These are phyloP conservation scores for Xanthorhoe spadicearia DNA, from an alignment of 2,888 invertebrate genomes.

Conservation along the genomic window DNA sequence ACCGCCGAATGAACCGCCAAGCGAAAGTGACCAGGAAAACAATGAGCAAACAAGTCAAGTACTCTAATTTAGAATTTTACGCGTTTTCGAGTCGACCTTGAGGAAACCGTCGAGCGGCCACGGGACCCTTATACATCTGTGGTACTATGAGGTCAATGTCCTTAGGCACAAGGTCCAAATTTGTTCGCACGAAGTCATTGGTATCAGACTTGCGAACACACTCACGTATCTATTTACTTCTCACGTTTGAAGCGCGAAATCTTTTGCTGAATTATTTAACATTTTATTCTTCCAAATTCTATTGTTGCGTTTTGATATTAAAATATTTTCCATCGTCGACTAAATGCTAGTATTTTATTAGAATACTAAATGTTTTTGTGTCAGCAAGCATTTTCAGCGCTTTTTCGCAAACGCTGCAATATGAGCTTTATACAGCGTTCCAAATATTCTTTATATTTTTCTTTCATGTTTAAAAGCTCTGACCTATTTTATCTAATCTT, in stretches of 20 bases:
- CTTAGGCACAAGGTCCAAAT: not conserved
- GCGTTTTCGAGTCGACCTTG: not conserved
- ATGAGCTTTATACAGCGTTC: too few species aligned
- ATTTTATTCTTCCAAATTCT: not conserved
- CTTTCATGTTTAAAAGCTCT: too few species aligned
- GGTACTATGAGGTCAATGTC: not conserved
- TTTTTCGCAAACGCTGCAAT: too few species aligned
- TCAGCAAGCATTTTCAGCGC: too few species aligned
- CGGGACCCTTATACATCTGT: not conserved
- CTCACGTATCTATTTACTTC: conserved; percentile 14
- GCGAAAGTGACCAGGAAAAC: not conserved
- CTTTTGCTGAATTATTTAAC: not conserved
- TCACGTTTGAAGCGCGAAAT: not conserved
- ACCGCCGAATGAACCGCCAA: not conserved
- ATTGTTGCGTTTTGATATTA: not conserved
- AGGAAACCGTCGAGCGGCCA: not conserved
- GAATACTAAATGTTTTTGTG: too few species aligned
- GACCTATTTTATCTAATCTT: too few species aligned
- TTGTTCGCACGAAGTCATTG: not conserved
- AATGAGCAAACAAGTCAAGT: not conserved
- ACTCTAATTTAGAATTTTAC: not conserved
- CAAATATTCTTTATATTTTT: too few species aligned
- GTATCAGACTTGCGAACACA: conserved; percentile 2
- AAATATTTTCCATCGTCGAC: not conserved
- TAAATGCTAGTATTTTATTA: not conserved